These are phyloP conservation scores for Scaptomyza graminum DNA, from an alignment of 1,140 invertebrate species.

Conservation along the genomic window DNA sequence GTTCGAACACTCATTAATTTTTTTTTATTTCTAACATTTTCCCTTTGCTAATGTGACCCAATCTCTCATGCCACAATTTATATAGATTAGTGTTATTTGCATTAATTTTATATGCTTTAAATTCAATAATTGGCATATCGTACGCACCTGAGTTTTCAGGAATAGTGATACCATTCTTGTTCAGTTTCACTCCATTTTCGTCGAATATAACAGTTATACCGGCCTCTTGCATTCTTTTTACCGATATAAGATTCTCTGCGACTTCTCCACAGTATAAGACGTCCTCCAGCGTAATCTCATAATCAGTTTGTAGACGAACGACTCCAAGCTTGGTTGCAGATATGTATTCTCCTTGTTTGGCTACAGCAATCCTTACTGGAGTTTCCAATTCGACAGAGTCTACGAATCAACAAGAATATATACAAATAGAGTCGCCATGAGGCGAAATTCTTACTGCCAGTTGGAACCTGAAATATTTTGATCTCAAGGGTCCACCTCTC, in stretches of 20 bases:
- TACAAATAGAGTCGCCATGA: no score
- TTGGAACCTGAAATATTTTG: no score
- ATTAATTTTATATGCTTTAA: constrained; percentile 11
- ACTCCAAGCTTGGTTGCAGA: constrained; percentile 36
- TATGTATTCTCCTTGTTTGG: constrained; percentile 36
- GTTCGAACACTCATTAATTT: no score
- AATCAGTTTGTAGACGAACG: constrained; percentile 23
- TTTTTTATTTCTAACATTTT: no score
- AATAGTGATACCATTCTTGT: constrained; percentile 7
- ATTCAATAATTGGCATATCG: constrained; percentile 12
- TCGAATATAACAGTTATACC: constrained; percentile 13
- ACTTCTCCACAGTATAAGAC: constrained; percentile 19
- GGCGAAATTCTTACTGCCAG: no score
- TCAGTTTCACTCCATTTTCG: constrained; percentile 6
- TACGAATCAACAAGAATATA: no score
- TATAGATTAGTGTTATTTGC: constrained; percentile 12
- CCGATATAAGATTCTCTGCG: constrained; percentile 17
- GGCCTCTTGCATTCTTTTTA: constrained; percentile 11
- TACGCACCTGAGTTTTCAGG: constrained; percentile 14
- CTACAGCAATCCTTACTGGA: constrained; percentile 39
- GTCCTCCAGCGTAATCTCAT: constrained; percentile 18
- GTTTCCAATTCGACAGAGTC: constrained; percentile 16
- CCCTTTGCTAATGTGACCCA: no score
- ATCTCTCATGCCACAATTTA: no score
- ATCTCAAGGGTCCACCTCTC: no score